Evolutionary conservation across 2,113 vertebrate species (phyloP).

Genomic region (Stomatorhinus ivindoensis): DNA sequence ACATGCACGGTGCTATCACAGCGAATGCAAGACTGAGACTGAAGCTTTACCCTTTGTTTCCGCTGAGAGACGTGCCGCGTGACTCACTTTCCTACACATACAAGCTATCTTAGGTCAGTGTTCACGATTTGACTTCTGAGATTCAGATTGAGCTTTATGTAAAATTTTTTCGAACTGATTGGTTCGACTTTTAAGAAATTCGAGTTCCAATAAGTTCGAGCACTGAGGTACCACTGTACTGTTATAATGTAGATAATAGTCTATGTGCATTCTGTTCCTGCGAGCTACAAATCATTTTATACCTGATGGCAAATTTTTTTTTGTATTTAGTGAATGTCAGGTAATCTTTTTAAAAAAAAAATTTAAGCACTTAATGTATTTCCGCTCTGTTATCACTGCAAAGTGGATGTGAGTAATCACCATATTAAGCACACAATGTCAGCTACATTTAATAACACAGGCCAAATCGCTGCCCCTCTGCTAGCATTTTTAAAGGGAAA

Average conservation of each 20-base stretch:
- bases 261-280: not conserved
- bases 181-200: no score
- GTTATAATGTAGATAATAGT: not conserved
- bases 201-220: no score
- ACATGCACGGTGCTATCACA: no score
- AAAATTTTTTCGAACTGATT: no score
- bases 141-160: no score
- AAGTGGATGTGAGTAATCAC: not conserved
- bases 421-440: not conserved
- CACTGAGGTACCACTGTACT: no score
- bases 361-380: not conserved
- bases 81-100: no score
- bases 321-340: not conserved
- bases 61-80: no score
- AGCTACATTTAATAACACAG: not conserved
- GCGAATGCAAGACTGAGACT: no score
- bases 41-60: no score
- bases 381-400: not conserved
- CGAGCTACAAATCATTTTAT: not conserved
- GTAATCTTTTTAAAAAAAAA: not conserved
- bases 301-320: not conserved
- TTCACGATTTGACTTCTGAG: no score
- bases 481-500: not conserved
- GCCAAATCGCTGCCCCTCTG: not conserved
- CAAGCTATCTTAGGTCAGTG: no score